Percentiles rank a stretch among this genome's conserved stretches.
Evolutionary conservation across 1,140 invertebrate species (phyloP).

Genomic region (Trichonephila inaurata): DNA sequence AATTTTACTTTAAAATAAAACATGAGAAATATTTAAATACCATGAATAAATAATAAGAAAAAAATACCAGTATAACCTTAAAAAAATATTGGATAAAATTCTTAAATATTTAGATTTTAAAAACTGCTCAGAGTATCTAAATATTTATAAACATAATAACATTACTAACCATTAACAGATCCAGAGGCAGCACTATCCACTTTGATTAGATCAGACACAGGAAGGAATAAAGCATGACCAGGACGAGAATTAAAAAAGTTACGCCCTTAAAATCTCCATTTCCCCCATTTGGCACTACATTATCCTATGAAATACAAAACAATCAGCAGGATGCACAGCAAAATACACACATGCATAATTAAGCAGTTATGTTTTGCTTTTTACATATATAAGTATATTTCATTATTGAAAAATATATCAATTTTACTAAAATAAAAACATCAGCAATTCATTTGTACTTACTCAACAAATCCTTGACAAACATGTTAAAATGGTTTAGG

Average conservation of each 20-base stretch:
- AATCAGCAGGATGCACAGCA: no score
- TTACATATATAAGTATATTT: no score
- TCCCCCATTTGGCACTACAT: constrained; percentile 77
- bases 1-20: no score
- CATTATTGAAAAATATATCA: no score
- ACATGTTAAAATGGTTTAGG: no score
- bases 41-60: no score
- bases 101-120: background rate
- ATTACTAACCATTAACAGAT: background rate
- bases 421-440: no score
- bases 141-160: background rate
- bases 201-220: constrained; percentile 77
- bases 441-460: no score
- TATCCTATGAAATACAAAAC: constrained; percentile 77
- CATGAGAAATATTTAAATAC: no score
- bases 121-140: background rate
- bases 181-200: constrained; percentile 27
- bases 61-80: background rate
- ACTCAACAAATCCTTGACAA: no score
- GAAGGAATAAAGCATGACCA: constrained; percentile 84
- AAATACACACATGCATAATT: no score
- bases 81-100: background rate
- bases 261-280: constrained; percentile 88
- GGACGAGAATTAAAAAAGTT: constrained; percentile 87
- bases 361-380: no score